Evolutionary conservation across 1,140 invertebrate species (phyloP), one percentile per base, ranked within the genome.

Genomic region (Drosophila teissieri): DNA sequence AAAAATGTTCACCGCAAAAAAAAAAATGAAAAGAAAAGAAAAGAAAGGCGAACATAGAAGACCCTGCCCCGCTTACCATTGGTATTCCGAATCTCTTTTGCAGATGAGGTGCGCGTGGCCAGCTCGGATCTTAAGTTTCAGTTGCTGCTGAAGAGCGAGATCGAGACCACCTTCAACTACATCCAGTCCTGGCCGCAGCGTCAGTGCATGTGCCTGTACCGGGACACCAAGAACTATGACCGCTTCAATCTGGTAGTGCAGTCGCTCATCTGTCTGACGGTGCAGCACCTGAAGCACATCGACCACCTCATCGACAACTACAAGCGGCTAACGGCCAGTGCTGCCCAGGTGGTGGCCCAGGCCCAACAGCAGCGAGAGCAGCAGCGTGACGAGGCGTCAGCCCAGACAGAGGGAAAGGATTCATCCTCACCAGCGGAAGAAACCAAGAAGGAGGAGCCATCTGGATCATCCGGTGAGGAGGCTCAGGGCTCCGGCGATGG

Each of bases 151-250:
- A 94, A 94, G 89, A 94, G 93, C 78, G 95, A 96, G 92, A 94
- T 96, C 54, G 94, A 95, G 90, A 94, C 93, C 57, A 94, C 95
- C 57, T 93, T 95, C 74, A 93, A 94, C 67, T 96, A 95, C 91
- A 94, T 95, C 73, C 93, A 95, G 80, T 93, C 94, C 34, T 96
- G 95, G 95, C 94, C 95, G 58, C 95, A 96, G 93, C 94, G 95
- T 85, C 97, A 98, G 93, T 98, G 97, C 91, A 97, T 97, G 95
- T 98, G 97, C 92, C 97, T 96, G 93, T 98, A 97, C 92, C 95
- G 97, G 70, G 97, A 98, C 93, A 94, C 95, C 56, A 97, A 97
- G 92, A 98, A 98, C 91, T 97, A 97, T 93, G 97, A 98, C 92
- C 94, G 96, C 77, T 97, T 98, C 83, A 97, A 97, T 92, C 94